Conservation (phyloP, 2,797 vertebrate species). For the Ptychobarbus kaznakovi region DNA sequence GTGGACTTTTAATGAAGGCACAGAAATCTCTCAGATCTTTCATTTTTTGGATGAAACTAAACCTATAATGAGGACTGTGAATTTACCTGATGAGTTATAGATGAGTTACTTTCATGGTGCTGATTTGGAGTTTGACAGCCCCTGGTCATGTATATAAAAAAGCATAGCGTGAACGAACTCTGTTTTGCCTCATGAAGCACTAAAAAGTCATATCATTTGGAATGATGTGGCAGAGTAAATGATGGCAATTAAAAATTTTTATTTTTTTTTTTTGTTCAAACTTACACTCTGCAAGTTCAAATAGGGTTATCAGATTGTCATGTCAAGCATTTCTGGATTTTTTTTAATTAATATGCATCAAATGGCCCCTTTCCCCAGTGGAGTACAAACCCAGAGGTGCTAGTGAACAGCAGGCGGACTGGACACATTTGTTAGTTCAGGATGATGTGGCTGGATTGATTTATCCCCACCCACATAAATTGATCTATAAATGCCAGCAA, state of each 20-base stretch:
- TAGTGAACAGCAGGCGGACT: not conserved
- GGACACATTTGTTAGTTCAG: not conserved
- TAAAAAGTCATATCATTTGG: not conserved
- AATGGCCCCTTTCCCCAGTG: not conserved
- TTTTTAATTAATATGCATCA: not conserved
- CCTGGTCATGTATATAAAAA: not conserved
- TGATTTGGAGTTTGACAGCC: not conserved
- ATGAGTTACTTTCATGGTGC: not conserved
- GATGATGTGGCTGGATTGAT: constrained; percentile 22
- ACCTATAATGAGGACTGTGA: not conserved
- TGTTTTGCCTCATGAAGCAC: not conserved
- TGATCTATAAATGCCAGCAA: constrained; percentile 39
- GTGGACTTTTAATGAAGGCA: not conserved
- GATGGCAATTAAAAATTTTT: not conserved
- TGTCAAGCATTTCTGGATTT: not conserved
- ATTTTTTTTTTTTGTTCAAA: not conserved
- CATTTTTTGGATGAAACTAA: not conserved
- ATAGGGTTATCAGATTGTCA: not conserved
- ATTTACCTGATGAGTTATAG: no score
- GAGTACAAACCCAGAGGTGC: not conserved
- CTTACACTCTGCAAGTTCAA: not conserved
- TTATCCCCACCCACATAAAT: constrained; percentile 28
- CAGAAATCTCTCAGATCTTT: not conserved
- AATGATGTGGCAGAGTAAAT: not conserved
- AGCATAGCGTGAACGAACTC: not conserved